Evolutionary conservation across 2,797 vertebrate genomes (phyloP).

Genomic region (Microtus obscurus): DNA sequence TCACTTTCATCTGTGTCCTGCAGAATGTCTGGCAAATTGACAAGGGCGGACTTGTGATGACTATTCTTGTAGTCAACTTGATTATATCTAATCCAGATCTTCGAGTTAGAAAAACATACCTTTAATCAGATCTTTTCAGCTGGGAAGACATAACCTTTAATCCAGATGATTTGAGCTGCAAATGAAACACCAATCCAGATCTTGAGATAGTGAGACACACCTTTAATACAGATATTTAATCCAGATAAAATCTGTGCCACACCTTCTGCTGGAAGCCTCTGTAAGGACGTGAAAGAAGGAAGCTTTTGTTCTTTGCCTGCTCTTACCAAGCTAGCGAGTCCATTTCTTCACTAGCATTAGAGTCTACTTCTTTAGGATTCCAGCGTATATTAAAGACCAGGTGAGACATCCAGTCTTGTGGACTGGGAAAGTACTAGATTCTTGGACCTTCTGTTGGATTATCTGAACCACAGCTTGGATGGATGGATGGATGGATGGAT

Average conservation of each 20-base stretch:
- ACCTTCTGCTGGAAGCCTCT: neutral
- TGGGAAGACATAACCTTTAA: no score
- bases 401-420: neutral
- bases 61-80: no score
- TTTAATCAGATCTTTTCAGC: no score
- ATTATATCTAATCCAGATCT: no score
- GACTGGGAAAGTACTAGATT: neutral
- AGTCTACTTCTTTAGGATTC: neutral
- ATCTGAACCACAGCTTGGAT: neutral
- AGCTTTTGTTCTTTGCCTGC: neutral
- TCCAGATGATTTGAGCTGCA: no score
- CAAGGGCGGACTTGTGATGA: no score
- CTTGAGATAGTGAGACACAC: neutral
- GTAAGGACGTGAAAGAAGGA: neutral
- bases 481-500: no score
- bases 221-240: neutral
- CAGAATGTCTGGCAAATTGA: no score
- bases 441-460: neutral
- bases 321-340: neutral
- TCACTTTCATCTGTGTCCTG: no score
- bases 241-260: neutral
- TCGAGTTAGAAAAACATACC: no score
- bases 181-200: no score
- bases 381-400: no score
- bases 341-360: neutral